phyloP scores from a whole-genome alignment of 1,140 invertebrate genomes.

The Drosophila littoralis region DNA sequence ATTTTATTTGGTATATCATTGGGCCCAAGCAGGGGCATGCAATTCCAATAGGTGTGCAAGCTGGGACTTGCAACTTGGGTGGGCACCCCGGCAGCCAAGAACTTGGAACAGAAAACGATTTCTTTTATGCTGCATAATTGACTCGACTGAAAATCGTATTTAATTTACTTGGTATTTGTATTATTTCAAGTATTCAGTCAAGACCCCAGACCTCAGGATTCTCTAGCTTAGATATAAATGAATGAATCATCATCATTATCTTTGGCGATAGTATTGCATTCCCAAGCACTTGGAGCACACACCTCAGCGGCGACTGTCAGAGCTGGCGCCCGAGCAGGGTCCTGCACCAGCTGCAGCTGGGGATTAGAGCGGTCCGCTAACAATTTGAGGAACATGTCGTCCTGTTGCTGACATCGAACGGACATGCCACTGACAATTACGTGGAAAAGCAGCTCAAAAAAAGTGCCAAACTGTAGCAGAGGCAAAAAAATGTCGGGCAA shows the following conservation, averaged over 20 bases:
- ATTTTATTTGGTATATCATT: too few species aligned
- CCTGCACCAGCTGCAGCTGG: constrained; percentile 9
- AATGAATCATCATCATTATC: constrained; percentile 29
- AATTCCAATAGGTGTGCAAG: neutral
- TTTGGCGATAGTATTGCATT: constrained; percentile 64
- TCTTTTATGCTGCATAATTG: neutral
- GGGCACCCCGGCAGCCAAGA: neutral
- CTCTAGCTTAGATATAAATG: neutral
- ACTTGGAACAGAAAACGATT: neutral
- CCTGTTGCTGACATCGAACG: constrained; percentile 68
- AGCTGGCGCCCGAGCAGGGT: neutral
- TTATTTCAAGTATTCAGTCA: constrained; percentile 15
- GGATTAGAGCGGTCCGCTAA: constrained; percentile 46
- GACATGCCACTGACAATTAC: constrained; percentile 80
- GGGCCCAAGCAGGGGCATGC: too few species aligned
- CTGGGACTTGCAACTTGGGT: neutral
- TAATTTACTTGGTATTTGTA: constrained; percentile 10
- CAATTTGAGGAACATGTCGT: constrained; percentile 63
- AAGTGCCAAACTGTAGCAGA: constrained; percentile 35
- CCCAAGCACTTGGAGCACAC: constrained; percentile 47
- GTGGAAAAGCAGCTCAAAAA: constrained; percentile 45
- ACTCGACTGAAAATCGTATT: neutral
- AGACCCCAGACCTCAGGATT: neutral
- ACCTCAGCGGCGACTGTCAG: constrained; percentile 46
- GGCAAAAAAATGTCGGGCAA: constrained; percentile 60